A percentile compares a stretch with the other conserved stretches of the same genome.
Evolutionary conservation across 2,888 invertebrate species (phyloP).

Genomic region (Cheilosia scutellata): DNA sequence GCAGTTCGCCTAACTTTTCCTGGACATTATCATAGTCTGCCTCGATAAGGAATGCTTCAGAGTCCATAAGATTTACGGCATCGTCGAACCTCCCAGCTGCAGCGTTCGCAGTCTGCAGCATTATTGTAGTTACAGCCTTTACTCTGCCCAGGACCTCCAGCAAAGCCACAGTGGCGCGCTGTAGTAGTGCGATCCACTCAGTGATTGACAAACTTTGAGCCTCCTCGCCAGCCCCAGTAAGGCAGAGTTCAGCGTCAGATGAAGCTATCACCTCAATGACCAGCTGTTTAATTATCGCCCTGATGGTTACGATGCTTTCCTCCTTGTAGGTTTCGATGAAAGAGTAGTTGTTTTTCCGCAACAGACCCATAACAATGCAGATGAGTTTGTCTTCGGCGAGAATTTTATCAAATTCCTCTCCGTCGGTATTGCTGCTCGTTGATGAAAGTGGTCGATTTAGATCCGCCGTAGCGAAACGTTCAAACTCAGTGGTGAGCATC

Average conservation of each 20-base stretch:
- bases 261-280: slow-evolving; percentile 90
- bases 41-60: slow-evolving; percentile 89
- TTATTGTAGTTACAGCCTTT: slow-evolving; percentile 90
- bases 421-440: slow-evolving; percentile 82
- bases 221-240: slow-evolving; percentile 85
- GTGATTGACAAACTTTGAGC: slow-evolving; percentile 86
- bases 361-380: slow-evolving; percentile 94
- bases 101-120: slow-evolving; percentile 90
- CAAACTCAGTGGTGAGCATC: slow-evolving; percentile 98
- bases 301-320: slow-evolving; percentile 95
- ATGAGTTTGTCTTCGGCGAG: slow-evolving; percentile 94
- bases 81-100: slow-evolving; percentile 86
- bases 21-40: slow-evolving; percentile 89
- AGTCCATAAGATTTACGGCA: slow-evolving; percentile 86
- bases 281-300: slow-evolving; percentile 94
- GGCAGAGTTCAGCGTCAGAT: slow-evolving; percentile 85
- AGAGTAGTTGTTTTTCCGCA: slow-evolving; percentile 93
- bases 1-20: slow-evolving; percentile 90
- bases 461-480: slow-evolving; percentile 95
- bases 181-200: slow-evolving; percentile 89
- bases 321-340: slow-evolving; percentile 95
- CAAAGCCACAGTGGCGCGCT: slow-evolving; percentile 88
- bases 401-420: slow-evolving; percentile 81
- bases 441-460: slow-evolving; percentile 91
- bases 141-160: slow-evolving; percentile 90